phyloP scores from a whole-genome alignment of 1,140 invertebrate species.

The Periplaneta americana region DNA sequence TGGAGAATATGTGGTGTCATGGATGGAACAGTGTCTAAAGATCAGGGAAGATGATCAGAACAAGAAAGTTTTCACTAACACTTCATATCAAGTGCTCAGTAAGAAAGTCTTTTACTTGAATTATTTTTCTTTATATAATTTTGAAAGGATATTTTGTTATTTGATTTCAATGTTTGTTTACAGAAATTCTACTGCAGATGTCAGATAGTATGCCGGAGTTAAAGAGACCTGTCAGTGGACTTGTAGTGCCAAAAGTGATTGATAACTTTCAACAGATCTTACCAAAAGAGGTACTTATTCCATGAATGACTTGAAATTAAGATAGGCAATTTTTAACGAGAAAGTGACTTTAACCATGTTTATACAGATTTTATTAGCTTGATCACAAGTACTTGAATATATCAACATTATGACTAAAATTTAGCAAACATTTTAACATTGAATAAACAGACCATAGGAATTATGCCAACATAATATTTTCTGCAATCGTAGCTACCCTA shows the following conservation, averaged over 20 bases:
- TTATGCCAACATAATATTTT: too few relatives aligned
- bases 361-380: too few relatives aligned
- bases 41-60: neutral
- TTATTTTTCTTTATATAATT: neutral
- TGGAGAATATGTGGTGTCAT: neutral
- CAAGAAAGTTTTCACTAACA: neutral
- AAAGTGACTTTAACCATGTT: too few relatives aligned
- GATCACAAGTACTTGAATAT: too few relatives aligned
- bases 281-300: neutral
- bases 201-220: neutral
- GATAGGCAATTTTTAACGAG: too few relatives aligned
- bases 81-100: neutral
- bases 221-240: neutral
- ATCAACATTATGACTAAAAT: too few relatives aligned
- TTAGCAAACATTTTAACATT: too few relatives aligned
- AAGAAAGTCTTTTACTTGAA: neutral
- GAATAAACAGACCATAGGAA: too few relatives aligned
- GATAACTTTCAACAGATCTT: neutral
- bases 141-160: too few relatives aligned
- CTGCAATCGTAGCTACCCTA: too few relatives aligned
- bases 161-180: neutral
- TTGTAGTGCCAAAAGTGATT: neutral
- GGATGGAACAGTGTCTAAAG: constrained; percentile 1
- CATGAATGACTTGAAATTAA: too few relatives aligned
- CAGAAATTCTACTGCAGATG: constrained; percentile 1